These are phyloP conservation scores for Bothrops alternatus DNA, from an alignment of 2,797 vertebrate genomes.

Conservation along the genomic window DNA sequence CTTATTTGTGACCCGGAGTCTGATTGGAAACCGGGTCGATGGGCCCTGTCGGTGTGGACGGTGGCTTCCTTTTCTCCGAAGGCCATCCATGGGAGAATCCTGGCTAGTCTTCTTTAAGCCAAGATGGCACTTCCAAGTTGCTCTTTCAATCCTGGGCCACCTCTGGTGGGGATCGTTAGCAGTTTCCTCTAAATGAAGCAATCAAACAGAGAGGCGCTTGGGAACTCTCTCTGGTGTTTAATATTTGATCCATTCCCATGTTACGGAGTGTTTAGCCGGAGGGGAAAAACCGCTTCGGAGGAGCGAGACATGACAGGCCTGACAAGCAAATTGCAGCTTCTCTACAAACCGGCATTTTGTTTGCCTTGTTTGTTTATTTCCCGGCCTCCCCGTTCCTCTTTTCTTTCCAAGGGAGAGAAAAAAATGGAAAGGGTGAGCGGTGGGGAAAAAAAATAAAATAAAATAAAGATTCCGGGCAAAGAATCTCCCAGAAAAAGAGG, in stretches of 20 bases:
- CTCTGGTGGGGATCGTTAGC: constrained; percentile 36
- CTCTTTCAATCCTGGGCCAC: not conserved
- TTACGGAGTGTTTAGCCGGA: constrained; percentile 72
- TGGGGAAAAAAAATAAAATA: no score
- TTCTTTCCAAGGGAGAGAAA: constrained; percentile 45
- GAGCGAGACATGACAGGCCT: constrained; percentile 78
- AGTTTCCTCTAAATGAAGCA: constrained; percentile 47
- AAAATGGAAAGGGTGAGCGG: constrained; percentile 28
- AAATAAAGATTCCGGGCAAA: constrained; percentile 40
- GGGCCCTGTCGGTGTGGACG: rapidly evolving
- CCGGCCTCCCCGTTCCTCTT: constrained; percentile 84
- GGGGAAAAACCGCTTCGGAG: constrained; percentile 70
- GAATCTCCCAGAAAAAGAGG: constrained; percentile 72
- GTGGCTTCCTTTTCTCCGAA: not conserved
- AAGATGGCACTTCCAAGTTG: constrained; percentile 5
- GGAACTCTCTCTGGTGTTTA: constrained; percentile 52
- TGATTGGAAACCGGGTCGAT: not conserved
- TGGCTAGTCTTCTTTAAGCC: not conserved
- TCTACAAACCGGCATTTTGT: constrained; percentile 91
- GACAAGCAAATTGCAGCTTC: constrained; percentile 80
- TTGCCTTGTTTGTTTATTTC: constrained; percentile 86
- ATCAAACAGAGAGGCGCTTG: constrained; percentile 54
- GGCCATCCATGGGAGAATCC: not conserved
- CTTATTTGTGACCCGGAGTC: not conserved
- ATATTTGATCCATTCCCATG: constrained; percentile 65